These are phyloP conservation scores for Australoheros facetus DNA, from an alignment of 2,797 vertebrate species.

Conservation along the genomic window DNA sequence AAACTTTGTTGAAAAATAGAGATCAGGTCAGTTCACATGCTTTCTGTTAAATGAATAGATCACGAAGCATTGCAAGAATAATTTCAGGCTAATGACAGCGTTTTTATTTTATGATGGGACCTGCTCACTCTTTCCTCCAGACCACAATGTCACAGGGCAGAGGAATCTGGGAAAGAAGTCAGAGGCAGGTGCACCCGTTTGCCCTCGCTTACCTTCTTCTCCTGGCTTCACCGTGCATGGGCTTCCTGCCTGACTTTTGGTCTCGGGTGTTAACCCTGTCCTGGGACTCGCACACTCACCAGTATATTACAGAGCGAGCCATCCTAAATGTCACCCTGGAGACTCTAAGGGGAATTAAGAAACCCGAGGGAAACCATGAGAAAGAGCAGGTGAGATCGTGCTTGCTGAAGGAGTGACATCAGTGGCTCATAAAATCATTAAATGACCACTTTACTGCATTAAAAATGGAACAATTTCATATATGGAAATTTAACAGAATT, in stretches of 20 bases:
- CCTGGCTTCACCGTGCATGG: constrained; percentile 64
- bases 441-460: not conserved
- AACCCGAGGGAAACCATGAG: constrained; percentile 37
- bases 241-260: constrained; percentile 90
- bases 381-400: constrained; percentile 66
- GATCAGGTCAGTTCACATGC: not conserved
- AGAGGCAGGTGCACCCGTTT: constrained; percentile 27
- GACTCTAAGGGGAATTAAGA: constrained; percentile 71
- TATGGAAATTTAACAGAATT: not conserved
- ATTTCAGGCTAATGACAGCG: not conserved
- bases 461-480: not conserved
- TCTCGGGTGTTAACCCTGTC: constrained; percentile 82
- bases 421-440: not conserved
- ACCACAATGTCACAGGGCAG: constrained; percentile 46
- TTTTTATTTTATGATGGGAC: constrained; percentile 22
- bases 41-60: not conserved
- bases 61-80: not conserved
- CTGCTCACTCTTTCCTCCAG: not conserved
- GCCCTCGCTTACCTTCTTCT: constrained; percentile 68
- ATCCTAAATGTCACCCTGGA: constrained; percentile 85
- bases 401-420: not conserved
- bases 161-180: constrained; percentile 10
- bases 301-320: constrained; percentile 87
- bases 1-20: not conserved
- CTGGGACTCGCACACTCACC: constrained; percentile 86